Conservation (phyloP, 2,797 vertebrate species). For the Erithacus rubecula region DNA sequence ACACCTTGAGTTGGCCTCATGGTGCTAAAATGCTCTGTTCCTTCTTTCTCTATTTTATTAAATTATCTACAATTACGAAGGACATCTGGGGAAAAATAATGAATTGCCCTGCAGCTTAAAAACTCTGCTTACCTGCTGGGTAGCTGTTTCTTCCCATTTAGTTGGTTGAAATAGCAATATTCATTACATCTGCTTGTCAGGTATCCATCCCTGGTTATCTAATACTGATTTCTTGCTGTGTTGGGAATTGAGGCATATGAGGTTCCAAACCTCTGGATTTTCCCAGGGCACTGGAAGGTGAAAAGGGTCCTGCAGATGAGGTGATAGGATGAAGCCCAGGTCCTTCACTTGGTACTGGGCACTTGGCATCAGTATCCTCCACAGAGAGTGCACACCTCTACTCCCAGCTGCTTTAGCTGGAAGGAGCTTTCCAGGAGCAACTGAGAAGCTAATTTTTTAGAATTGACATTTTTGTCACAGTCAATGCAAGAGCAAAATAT, state of each 20-base stretch:
- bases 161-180: slow-evolving; percentile 11
- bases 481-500: slow-evolving; percentile 41
- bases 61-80: slow-evolving; percentile 64
- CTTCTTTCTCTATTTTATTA: slow-evolving; percentile 41
- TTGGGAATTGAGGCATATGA: neutral
- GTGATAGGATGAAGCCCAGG: neutral
- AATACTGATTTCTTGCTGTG: slow-evolving; percentile 14
- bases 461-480: slow-evolving; percentile 59
- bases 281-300: neutral
- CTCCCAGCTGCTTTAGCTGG: neutral
- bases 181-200: slow-evolving; percentile 47
- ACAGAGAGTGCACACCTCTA: neutral
- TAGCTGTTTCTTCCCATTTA: slow-evolving; percentile 19
- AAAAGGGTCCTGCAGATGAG: neutral
- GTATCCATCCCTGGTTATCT: slow-evolving; percentile 48
- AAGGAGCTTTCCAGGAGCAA: slow-evolving; percentile 15
- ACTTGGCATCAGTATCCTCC: neutral
- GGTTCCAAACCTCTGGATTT: slow-evolving; percentile 8
- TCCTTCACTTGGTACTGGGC: neutral
- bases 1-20: neutral
- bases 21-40: neutral
- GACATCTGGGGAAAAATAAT: slow-evolving; percentile 61
- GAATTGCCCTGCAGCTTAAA: slow-evolving; percentile 47
- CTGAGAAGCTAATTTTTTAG: slow-evolving; percentile 25
- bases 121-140: slow-evolving; percentile 43